Evolutionary conservation across 2,113 vertebrate species (phyloP).

Genomic region (Dicerorhinus sumatrensis): DNA sequence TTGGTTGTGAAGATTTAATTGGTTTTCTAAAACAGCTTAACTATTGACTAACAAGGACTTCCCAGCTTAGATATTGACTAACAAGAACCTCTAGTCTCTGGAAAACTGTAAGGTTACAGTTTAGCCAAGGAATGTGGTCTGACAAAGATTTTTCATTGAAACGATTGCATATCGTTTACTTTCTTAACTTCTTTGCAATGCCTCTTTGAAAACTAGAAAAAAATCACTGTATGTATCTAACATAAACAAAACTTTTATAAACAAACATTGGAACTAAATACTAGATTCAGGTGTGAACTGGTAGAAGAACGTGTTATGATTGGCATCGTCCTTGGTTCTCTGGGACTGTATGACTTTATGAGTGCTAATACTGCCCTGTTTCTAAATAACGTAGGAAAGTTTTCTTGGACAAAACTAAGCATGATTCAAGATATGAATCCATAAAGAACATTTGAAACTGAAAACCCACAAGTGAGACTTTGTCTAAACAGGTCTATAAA

Average conservation of each 20-base stretch:
- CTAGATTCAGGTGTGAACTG: background rate
- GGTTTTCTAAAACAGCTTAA: background rate
- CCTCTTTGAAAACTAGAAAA: background rate
- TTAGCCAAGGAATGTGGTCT: background rate
- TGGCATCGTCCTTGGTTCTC: background rate
- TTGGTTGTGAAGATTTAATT: background rate
- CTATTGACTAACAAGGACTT: background rate
- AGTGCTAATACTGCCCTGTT: background rate
- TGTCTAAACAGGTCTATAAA: background rate
- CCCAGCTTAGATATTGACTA: background rate
- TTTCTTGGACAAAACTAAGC: background rate
- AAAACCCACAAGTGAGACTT: background rate
- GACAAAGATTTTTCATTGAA: constrained; percentile 8
- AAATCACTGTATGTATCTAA: background rate
- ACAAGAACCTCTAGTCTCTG: background rate
- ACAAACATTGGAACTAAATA: background rate
- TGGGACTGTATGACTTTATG: background rate
- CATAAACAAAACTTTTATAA: background rate
- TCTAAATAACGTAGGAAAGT: background rate
- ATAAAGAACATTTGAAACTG: background rate
- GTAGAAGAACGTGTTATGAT: background rate
- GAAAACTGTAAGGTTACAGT: background rate
- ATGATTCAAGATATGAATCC: background rate
- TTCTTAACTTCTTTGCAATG: background rate
- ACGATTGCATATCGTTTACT: background rate